Evolutionary conservation across 2,888 invertebrate genomes (phyloP).

Genomic region (Stenoptilia bipunctidactyla): DNA sequence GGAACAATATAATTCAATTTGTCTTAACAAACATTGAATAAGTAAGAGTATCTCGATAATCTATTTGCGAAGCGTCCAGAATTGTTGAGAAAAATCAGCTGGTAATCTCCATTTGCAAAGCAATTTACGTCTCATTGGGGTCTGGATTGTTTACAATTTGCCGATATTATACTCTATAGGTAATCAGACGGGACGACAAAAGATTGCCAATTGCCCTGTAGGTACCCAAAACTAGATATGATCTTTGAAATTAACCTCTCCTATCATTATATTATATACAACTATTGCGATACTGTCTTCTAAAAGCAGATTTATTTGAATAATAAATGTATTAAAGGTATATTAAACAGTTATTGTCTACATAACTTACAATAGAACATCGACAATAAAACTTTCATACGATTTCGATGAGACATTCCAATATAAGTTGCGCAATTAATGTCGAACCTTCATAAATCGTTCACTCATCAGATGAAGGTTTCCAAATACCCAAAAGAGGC

Average conservation of each 20-base stretch:
- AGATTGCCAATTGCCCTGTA: not conserved
- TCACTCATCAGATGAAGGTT: conserved; percentile 13
- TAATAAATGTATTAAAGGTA: too few species aligned
- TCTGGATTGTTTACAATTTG: not conserved
- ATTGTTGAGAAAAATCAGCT: not conserved
- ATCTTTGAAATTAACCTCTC: not conserved
- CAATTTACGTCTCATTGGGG: not conserved
- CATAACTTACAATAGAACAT: too few species aligned
- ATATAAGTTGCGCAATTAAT: conserved; percentile 12
- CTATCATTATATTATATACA: too few species aligned
- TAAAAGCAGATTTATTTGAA: too few species aligned
- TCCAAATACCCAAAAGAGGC: conserved; percentile 21
- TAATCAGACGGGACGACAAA: not conserved
- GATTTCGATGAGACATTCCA: too few species aligned
- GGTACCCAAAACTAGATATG: not conserved
- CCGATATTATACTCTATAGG: not conserved
- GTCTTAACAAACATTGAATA: too few species aligned
- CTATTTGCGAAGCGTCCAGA: too few species aligned
- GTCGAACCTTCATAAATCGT: conserved; percentile 13
- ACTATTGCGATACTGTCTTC: too few species aligned
- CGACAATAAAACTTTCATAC: too few species aligned
- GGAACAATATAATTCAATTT: too few species aligned
- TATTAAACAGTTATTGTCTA: too few species aligned
- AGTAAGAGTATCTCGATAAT: too few species aligned
- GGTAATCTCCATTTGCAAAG: not conserved